phyloP scores from a whole-genome alignment of 2,113 vertebrate species.

The Eurystomus gularis region DNA sequence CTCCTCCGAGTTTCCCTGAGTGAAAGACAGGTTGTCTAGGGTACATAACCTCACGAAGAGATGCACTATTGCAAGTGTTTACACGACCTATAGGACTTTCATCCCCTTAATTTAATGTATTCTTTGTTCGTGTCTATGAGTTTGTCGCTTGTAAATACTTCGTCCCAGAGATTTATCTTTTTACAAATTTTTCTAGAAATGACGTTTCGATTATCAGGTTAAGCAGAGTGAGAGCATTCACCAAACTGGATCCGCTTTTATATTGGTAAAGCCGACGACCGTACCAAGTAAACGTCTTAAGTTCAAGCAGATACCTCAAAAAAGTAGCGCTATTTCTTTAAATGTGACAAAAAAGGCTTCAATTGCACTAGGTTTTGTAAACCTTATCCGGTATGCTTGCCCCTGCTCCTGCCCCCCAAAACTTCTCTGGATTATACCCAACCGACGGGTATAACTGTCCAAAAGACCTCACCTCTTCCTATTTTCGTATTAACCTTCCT shows the following conservation, averaged over 20 bases:
- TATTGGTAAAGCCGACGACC: constrained; percentile 42
- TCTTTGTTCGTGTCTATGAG: constrained; percentile 69
- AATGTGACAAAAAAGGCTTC: constrained; percentile 58
- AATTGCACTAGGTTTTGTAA: constrained; percentile 74
- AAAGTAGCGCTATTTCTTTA: constrained; percentile 46
- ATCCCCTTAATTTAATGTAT: constrained; percentile 79
- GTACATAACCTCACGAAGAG: constrained; percentile 64
- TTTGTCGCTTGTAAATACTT: constrained; percentile 82
- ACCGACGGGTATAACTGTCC: background rate
- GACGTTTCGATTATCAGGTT: constrained; percentile 69
- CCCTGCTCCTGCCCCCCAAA: background rate
- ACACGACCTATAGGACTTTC: constrained; percentile 71
- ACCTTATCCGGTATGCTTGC: constrained; percentile 43
- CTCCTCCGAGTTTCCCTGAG: background rate
- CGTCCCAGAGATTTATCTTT: constrained; percentile 83
- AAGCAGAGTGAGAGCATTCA: constrained; percentile 71
- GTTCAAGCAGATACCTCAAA: constrained; percentile 70
- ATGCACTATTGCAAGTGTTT: constrained; percentile 80
- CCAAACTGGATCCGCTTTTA: constrained; percentile 71
- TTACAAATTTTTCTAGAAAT: constrained; percentile 82
- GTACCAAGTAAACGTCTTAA: constrained; percentile 12
- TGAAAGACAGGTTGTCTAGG: constrained; percentile 34
- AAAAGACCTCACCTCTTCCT: background rate
- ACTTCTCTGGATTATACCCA: constrained; percentile 21
- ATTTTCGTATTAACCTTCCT: constrained; percentile 56